These are phyloP conservation scores for Enchytraeus crypticus DNA, from an alignment of 2,888 invertebrate species.

Conservation along the genomic window DNA sequence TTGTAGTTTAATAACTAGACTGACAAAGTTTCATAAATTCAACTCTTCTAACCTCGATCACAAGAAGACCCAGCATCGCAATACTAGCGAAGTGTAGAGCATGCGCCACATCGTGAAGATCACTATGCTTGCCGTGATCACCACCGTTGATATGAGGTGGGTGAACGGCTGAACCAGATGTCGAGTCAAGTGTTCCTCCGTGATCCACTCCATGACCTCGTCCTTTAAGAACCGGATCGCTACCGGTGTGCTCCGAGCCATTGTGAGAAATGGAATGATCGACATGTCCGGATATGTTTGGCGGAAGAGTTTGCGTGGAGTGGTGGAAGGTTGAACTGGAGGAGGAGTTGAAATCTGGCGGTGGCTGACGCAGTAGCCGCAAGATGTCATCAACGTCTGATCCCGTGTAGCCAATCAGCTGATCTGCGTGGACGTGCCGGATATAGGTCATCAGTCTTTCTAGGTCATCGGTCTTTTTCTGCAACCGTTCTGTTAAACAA, in stretches of 20 bases:
- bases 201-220: not conserved
- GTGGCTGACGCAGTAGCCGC: constrained; percentile 12
- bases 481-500: not conserved
- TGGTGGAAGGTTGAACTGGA: no score
- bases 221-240: not conserved
- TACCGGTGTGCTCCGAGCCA: not conserved
- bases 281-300: not conserved
- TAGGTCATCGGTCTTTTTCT: not conserved
- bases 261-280: not conserved
- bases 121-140: not conserved
- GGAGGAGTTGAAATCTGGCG: constrained; percentile 2
- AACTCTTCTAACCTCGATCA: constrained; percentile 26
- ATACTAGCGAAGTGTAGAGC: constrained; percentile 30
- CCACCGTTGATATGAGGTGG: not conserved
- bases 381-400: constrained; percentile 20
- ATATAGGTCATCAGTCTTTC: not conserved
- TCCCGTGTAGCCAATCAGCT: constrained; percentile 20
- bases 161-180: not conserved
- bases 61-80: constrained; percentile 27
- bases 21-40: no score
- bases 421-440: constrained; percentile 2
- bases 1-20: no score
- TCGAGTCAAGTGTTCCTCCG: not conserved
- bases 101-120: constrained; percentile 28
- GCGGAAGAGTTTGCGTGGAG: not conserved